These are phyloP conservation scores for Falco biarmicus DNA, from an alignment of 2,797 vertebrate genomes.

Conservation along the genomic window DNA sequence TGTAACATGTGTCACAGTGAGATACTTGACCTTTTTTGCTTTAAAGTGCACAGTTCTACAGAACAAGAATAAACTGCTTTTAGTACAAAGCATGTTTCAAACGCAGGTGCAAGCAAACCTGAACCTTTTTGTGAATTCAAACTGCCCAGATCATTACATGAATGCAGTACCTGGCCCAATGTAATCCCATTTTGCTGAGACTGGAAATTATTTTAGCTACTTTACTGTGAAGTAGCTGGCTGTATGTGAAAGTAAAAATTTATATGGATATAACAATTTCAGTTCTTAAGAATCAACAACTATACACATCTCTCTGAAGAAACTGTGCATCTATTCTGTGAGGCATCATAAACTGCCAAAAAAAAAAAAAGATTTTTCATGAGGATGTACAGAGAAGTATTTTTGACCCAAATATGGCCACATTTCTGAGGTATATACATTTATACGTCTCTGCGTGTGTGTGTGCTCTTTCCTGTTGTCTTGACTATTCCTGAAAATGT, in stretches of 20 bases:
- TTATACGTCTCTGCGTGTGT: not conserved
- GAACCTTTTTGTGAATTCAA: not conserved
- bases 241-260: not conserved
- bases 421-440: not conserved
- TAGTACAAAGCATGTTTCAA: not conserved
- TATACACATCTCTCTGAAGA: not conserved
- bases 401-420: not conserved
- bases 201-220: not conserved
- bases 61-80: not conserved
- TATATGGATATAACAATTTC: not conserved
- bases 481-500: constrained; percentile 23
- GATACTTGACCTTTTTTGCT: not conserved
- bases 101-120: not conserved
- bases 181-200: not conserved
- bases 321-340: not conserved
- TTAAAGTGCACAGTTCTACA: not conserved
- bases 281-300: not conserved
- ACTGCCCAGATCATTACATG: not conserved
- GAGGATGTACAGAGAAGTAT: not conserved
- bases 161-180: not conserved
- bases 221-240: not conserved
- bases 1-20: not conserved
- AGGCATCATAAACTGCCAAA: not conserved
- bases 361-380: constrained; percentile 11
- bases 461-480: not conserved